Evolutionary conservation across 2,113 vertebrate species (phyloP), one percentile per base, ranked within the genome.

Genomic region (Callithrix jacchus): DNA sequence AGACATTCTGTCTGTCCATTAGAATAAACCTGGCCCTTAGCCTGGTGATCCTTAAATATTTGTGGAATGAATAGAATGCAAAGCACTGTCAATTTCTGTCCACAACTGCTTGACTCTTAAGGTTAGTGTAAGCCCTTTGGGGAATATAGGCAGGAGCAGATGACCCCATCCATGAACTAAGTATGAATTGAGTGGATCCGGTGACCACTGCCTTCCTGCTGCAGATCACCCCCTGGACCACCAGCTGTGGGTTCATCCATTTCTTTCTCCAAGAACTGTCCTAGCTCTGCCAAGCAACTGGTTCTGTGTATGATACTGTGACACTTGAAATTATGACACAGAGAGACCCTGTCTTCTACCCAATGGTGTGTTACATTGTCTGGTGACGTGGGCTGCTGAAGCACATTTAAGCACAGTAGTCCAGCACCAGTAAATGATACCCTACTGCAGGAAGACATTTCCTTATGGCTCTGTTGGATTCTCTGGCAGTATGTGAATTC

Each of bases 211-310:
- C 27, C 16, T 35, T 32, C 40, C 66, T 81, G 18, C 12, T 64
- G 40, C 0, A 1, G n/a, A 20, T 61, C 7, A 70, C 14, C 1
- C 30, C 14, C 3, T 8, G 20, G 25, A 0, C 49, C 8, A 32
- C 18, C 9, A 37, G 52, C 13, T 23, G 7, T 40, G 14, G 13
- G 17, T 8, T 73, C 64, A 66, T 30, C 17, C 6, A 9, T 3
- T 6, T 3, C 25, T 40, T 74, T 88, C 8, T n/a, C 4, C 0
- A 37, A 77, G 32, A 45, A 47, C 8, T 35, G 71, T 27, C 49
- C 3, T 35, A 47, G 45, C 32, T 35, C 35, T 52, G 13, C 23
- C 6, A 56, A 8, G 35, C 61, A 37, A n/a, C 37, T 8, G 18
- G 3, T 83, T 25, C 77, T 80, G 11, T 47, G 25, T 30, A 4